These are phyloP conservation scores for Vulpes ferrilata DNA, from an alignment of 2,113 vertebrate genomes.

Conservation along the genomic window DNA sequence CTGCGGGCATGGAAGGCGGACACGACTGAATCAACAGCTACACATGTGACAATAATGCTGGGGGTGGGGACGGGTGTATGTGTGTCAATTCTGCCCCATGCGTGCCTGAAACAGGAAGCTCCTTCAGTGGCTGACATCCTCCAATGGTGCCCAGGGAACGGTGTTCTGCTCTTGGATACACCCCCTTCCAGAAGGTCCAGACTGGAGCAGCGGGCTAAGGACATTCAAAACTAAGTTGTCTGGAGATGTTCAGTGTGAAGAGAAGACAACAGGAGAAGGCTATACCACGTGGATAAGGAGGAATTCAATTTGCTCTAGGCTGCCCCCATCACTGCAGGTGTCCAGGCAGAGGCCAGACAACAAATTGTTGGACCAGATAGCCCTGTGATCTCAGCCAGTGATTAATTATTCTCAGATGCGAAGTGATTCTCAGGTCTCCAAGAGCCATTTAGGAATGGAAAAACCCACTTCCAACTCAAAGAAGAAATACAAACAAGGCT, in stretches of 20 bases:
- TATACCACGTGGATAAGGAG: neutral
- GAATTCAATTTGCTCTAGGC: neutral
- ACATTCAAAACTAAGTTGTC: neutral
- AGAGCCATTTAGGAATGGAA: neutral
- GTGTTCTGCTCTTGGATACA: neutral
- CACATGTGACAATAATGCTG: neutral
- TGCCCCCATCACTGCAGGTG: neutral
- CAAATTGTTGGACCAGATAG: constrained; percentile 58
- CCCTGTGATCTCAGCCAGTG: constrained; percentile 19
- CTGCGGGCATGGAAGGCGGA: no score
- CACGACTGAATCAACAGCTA: neutral
- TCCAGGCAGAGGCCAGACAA: constrained; percentile 36
- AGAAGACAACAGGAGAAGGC: neutral
- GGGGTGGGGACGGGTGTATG: neutral
- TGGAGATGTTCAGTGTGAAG: rapidly evolving
- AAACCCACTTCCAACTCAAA: constrained; percentile 8
- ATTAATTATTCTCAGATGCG: constrained; percentile 65
- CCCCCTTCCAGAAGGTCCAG: neutral
- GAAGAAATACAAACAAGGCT: neutral
- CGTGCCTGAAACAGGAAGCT: neutral
- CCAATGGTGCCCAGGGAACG: neutral
- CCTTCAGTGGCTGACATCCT: neutral
- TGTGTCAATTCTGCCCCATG: neutral
- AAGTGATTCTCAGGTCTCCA: constrained; percentile 3
- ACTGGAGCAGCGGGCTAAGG: neutral